A percentile compares a stretch with the other conserved stretches of the same genome.
phyloP scores from a whole-genome alignment of 2,113 vertebrate species.

The Megaceryle torquata region DNA sequence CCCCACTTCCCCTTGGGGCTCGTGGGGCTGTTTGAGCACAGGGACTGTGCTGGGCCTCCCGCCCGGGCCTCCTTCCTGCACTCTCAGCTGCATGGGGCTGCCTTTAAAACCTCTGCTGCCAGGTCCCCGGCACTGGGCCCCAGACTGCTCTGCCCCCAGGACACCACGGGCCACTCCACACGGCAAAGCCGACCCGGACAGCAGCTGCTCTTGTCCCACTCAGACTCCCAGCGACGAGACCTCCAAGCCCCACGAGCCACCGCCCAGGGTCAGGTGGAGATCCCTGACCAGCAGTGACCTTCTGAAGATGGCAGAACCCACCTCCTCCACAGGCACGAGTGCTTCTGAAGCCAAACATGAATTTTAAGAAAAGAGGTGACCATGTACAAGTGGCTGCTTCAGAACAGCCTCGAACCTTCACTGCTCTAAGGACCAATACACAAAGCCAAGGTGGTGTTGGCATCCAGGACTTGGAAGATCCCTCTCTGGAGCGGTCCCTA shows the following conservation, averaged over 20 bases:
- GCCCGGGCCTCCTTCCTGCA: no score
- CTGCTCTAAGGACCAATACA: not conserved
- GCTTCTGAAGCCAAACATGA: not conserved
- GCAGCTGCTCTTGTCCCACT: fast-evolving
- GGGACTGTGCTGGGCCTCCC: not conserved
- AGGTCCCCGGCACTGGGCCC: not conserved
- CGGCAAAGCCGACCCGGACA: not conserved
- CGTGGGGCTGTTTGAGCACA: fast-evolving
- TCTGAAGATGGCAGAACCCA: not conserved
- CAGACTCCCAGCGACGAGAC: not conserved
- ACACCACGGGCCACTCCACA: not conserved
- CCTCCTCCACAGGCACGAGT: not conserved
- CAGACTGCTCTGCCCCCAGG: fast-evolving
- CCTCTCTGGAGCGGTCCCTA: not conserved
- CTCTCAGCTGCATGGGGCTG: not conserved
- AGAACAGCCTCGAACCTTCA: not conserved
- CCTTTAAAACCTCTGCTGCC: not conserved
- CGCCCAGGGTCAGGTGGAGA: not conserved
- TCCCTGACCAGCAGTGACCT: not conserved
- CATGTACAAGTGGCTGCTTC: not conserved
- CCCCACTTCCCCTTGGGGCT: not conserved
- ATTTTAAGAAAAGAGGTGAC: not conserved
- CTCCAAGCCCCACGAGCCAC: not conserved
- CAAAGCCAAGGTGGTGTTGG: not conserved
- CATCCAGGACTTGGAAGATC: not conserved